Percentiles rank a stretch among this genome's conserved stretches.
Conservation (phyloP, 2,888 invertebrate genomes). For the Hirudinaria manillensis region DNA sequence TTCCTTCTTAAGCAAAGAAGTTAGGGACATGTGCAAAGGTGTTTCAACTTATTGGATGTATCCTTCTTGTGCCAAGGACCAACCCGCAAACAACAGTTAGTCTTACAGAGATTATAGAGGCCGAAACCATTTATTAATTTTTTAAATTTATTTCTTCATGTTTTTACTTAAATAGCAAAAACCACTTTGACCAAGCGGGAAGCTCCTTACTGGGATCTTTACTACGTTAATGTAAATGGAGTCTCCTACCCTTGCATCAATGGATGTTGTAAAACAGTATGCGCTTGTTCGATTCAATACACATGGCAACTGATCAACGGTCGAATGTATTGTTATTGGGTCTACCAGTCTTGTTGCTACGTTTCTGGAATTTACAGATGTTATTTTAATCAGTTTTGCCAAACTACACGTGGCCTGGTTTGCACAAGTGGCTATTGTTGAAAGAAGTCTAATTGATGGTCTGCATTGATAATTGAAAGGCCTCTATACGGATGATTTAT, state of each 20-base stretch:
- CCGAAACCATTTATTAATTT: not conserved
- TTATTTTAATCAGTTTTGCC: not conserved
- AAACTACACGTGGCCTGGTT: not conserved
- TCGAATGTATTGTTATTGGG: conserved; percentile 3
- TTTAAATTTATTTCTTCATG: not conserved
- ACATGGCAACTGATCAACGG: not conserved
- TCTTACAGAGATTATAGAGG: not conserved
- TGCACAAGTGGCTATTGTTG: not conserved
- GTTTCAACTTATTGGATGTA: conserved; percentile 25
- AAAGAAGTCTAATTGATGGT: not conserved
- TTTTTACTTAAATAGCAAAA: not conserved
- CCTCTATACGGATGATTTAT: too few species aligned
- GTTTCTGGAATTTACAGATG: too few species aligned
- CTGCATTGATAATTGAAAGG: too few species aligned
- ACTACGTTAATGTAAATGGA: not conserved
- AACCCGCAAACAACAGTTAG: not conserved
- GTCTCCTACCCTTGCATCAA: not conserved
- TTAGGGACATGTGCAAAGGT: conserved; percentile 1
- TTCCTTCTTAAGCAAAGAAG: conserved; percentile 20
- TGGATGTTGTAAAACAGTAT: conserved; percentile 15
- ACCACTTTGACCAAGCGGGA: not conserved
- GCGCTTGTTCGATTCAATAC: not conserved
- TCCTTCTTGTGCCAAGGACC: not conserved
- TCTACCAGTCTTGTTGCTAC: not conserved
- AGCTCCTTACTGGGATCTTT: conserved; percentile 1